A percentile compares a stretch with the other conserved stretches of the same genome.
phyloP scores from a whole-genome alignment of 2,113 vertebrate species.

The Corvus hawaiiensis region DNA sequence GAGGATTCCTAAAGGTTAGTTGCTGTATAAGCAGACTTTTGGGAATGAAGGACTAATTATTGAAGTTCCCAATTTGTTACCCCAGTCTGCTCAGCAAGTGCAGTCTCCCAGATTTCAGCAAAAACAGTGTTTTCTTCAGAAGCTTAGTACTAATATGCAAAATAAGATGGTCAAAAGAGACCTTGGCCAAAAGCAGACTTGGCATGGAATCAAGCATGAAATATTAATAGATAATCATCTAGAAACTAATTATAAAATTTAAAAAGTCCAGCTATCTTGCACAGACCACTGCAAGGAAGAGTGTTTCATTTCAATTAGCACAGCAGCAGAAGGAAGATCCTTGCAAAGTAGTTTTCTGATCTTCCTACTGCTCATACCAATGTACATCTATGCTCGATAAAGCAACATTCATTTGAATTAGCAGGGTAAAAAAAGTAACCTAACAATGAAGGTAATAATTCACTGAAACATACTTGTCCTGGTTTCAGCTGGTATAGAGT shows the following conservation, averaged over 20 bases:
- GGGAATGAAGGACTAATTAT: neutral
- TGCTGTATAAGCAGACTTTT: neutral
- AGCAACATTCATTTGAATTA: neutral
- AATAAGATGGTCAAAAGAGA: neutral
- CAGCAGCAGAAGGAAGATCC: neutral
- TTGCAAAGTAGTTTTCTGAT: neutral
- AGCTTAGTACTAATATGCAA: neutral
- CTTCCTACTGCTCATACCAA: neutral
- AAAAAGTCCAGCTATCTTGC: neutral
- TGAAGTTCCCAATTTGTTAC: neutral
- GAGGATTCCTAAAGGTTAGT: conserved; percentile 47
- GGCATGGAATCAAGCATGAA: neutral
- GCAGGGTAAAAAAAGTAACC: neutral
- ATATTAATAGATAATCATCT: conserved; percentile 36
- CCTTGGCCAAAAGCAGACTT: neutral
- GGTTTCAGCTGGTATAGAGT: neutral
- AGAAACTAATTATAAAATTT: conserved; percentile 35
- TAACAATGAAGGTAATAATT: neutral
- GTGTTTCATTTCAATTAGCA: neutral
- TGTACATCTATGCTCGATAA: neutral
- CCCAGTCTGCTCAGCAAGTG: neutral
- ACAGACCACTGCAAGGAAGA: neutral
- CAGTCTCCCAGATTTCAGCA: neutral
- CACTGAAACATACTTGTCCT: neutral
- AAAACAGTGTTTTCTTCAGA: neutral